Percentiles rank a stretch among this genome's conserved stretches.
These are phyloP conservation scores for Himalopsyche kuldschensis DNA, from an alignment of 2,888 invertebrate genomes.

Conservation along the genomic window DNA sequence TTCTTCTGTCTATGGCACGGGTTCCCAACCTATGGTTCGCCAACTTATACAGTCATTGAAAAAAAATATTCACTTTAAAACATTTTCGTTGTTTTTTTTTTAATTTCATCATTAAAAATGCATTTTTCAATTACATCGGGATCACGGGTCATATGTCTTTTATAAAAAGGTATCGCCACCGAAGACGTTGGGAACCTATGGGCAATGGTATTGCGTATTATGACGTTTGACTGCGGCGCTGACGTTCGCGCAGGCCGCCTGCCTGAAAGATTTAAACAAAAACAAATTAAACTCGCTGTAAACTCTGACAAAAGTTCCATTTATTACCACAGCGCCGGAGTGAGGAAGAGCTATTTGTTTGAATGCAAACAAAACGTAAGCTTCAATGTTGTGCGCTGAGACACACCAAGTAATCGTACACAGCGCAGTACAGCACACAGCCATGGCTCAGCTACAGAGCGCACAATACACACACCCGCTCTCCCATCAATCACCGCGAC, in stretches of 20 bases:
- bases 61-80: no score
- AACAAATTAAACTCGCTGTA: constrained; percentile 32
- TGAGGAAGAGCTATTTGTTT: constrained; percentile 35
- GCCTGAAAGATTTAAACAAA: neutral
- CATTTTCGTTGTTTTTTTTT: no score
- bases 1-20: no score
- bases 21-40: no score
- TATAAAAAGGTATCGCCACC: no score
- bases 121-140: no score
- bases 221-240: constrained; percentile 5
- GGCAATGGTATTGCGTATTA: constrained; percentile 17
- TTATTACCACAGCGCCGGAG: constrained; percentile 23
- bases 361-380: constrained; percentile 34
- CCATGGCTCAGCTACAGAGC: neutral
- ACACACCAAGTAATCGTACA: neutral
- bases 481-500: constrained; percentile 38
- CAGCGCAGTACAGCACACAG: neutral
- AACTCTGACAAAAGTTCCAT: constrained; percentile 38
- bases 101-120: no score
- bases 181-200: no score
- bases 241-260: neutral
- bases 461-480: constrained; percentile 34
- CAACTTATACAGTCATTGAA: no score
- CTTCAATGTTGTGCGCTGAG: neutral
- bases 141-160: no score